Conservation (phyloP, 2,113 vertebrate species). For the Vidua chalybeata region DNA sequence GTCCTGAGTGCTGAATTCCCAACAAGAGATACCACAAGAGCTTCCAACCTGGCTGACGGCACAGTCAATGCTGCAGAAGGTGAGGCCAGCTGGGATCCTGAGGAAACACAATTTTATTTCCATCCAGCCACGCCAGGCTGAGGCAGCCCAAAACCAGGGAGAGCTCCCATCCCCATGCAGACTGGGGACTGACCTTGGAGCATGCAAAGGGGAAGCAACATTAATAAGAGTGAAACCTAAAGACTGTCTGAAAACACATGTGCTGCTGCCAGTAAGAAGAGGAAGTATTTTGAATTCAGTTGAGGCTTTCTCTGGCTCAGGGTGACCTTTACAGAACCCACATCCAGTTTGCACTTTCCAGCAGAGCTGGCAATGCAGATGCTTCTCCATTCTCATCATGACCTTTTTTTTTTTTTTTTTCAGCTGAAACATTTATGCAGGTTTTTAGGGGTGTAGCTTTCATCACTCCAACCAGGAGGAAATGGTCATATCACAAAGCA, state of each 20-base stretch:
- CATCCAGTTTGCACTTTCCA: background rate
- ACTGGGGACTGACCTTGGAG: background rate
- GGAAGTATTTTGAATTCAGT: constrained; percentile 35
- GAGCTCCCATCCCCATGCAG: background rate
- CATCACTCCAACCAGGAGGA: constrained; percentile 45
- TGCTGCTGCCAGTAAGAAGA: background rate
- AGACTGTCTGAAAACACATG: background rate
- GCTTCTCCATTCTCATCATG: background rate
- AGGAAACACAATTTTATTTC: background rate
- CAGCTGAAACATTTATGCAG: constrained; percentile 33
- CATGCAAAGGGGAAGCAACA: background rate
- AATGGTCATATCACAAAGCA: constrained; percentile 41
- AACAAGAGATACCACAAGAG: background rate
- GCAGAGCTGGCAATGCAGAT: background rate
- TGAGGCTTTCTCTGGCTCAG: background rate
- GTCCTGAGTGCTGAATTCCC: background rate
- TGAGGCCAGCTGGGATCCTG: background rate
- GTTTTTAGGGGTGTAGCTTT: constrained; percentile 49
- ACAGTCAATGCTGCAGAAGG: background rate
- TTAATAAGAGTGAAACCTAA: background rate
- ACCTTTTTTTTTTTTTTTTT: background rate
- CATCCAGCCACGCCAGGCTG: background rate
- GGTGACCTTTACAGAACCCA: constrained; percentile 35
- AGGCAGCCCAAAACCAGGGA: background rate
- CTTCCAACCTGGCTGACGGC: background rate